Conservation (phyloP, 2,113 vertebrate genomes). For the Proteles cristata region DNA sequence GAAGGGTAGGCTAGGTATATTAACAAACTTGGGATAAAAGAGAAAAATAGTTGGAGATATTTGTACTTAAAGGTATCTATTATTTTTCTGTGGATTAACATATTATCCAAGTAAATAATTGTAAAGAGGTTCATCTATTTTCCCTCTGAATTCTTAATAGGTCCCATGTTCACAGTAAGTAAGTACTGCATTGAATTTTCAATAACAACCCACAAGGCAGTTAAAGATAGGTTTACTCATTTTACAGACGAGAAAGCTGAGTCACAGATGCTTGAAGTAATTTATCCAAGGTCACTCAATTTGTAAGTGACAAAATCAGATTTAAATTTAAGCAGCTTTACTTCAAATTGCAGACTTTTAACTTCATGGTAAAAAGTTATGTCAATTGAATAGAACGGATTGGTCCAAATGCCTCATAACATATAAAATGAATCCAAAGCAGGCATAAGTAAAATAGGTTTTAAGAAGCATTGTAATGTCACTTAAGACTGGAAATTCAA, state of each 20-base stretch:
- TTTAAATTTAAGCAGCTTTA: background rate
- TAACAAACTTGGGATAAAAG: background rate
- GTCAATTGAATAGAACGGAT: background rate
- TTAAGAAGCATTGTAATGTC: background rate
- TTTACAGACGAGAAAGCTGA: conserved; percentile 10
- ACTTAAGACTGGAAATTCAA: background rate
- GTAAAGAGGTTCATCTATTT: background rate
- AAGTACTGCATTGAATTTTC: background rate
- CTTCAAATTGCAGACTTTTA: background rate
- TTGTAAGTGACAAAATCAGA: background rate
- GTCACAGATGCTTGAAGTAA: background rate
- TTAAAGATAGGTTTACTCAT: background rate
- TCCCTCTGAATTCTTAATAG: background rate
- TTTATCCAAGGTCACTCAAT: background rate
- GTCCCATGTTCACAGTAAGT: background rate
- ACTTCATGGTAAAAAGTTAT: background rate
- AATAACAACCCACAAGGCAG: background rate
- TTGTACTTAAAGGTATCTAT: background rate
- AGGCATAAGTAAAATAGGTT: background rate
- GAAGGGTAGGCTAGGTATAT: background rate
- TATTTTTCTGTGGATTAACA: background rate
- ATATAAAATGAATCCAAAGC: background rate
- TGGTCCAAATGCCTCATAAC: background rate
- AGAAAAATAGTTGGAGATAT: background rate
- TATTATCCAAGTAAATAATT: background rate